Evolutionary conservation across 2,888 invertebrate genomes (phyloP).

Genomic region (Caenorhabditis angaria): DNA sequence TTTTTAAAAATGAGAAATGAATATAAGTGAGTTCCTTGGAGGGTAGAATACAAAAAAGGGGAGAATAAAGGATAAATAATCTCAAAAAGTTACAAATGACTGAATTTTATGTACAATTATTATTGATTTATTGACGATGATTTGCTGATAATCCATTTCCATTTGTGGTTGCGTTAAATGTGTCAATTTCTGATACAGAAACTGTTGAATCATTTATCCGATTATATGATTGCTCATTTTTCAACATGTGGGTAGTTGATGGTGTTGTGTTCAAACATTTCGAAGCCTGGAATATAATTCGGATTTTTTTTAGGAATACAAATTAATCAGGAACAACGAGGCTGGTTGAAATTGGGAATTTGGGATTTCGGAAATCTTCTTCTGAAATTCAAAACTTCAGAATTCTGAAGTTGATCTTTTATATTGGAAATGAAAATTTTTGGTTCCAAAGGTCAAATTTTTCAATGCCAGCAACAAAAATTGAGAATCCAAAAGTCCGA

Average conservation of each 20-base stretch:
- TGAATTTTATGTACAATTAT: neutral
- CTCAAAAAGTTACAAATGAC: neutral
- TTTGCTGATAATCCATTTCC: neutral
- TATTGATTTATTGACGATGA: neutral
- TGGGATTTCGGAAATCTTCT: too few relatives aligned
- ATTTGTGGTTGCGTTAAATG: slow-evolving; percentile 5
- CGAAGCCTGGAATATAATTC: slow-evolving; percentile 79
- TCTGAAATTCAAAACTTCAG: too few relatives aligned
- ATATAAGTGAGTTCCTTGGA: slow-evolving; percentile 10
- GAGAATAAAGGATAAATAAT: neutral
- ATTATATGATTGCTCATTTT: slow-evolving; percentile 69
- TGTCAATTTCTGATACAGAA: slow-evolving; percentile 43
- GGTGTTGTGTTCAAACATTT: slow-evolving; percentile 90
- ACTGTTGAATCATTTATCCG: slow-evolving; percentile 67
- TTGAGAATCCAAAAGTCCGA: too few relatives aligned
- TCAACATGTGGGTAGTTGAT: slow-evolving; percentile 93
- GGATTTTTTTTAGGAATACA: neutral
- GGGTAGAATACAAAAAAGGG: neutral
- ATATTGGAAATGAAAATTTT: too few relatives aligned
- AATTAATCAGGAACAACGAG: too few relatives aligned
- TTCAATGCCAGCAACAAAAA: too few relatives aligned
- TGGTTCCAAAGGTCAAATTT: too few relatives aligned
- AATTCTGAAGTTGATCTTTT: too few relatives aligned
- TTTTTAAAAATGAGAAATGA: neutral
- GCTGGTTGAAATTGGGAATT: too few relatives aligned